Conservation (phyloP, 1,140 invertebrate species). For the Coptotermes formosanus region DNA sequence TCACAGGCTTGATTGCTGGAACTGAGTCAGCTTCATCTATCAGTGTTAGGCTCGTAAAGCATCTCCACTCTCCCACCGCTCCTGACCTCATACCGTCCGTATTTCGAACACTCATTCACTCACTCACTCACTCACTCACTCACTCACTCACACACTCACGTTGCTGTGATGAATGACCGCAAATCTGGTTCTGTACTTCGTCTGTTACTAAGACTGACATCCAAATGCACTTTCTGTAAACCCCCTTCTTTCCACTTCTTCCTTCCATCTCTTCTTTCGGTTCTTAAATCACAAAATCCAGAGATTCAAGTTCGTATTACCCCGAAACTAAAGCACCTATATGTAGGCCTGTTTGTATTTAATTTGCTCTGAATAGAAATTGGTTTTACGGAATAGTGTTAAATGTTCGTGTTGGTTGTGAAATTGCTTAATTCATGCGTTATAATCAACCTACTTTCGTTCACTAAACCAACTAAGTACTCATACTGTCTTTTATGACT, state of each 20-base stretch:
- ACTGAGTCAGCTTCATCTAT: background rate
- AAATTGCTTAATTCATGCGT: no score
- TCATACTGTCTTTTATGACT: no score
- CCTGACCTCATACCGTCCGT: background rate
- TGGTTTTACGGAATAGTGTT: no score
- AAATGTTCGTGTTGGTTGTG: no score
- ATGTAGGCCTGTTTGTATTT: background rate
- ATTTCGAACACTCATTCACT: background rate
- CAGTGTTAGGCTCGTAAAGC: background rate
- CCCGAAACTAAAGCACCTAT: background rate
- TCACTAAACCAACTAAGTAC: no score
- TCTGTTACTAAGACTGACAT: background rate
- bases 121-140: no score
- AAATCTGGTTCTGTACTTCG: slow-evolving; percentile 11
- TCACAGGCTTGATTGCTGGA: background rate
- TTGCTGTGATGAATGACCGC: slow-evolving; percentile 8
- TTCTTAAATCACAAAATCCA: background rate
- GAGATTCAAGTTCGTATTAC: background rate
- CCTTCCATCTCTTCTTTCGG: background rate
- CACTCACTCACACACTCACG: no score
- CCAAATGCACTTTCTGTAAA: slow-evolving; percentile 1
- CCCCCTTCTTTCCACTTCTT: background rate
- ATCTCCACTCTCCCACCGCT: background rate
- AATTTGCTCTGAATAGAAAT: background rate
- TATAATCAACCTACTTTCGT: no score